A percentile compares a stretch with the other conserved stretches of the same genome.
Evolutionary conservation across 2,113 vertebrate species (phyloP).

Genomic region (Globicephala melas): DNA sequence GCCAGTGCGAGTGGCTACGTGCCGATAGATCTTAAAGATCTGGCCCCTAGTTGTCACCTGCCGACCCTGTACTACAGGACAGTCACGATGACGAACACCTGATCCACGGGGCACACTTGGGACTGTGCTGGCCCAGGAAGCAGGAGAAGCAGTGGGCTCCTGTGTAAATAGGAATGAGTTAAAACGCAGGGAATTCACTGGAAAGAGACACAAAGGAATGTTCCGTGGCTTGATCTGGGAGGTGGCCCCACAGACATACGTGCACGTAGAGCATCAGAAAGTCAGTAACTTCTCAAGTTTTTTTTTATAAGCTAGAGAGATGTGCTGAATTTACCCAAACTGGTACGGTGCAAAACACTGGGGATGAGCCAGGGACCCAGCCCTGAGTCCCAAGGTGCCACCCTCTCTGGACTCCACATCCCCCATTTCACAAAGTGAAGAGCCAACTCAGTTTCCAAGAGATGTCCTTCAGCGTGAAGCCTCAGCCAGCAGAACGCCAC

Average conservation of each 20-base stretch:
- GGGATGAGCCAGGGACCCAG: background rate
- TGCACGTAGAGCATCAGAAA: fast-evolving
- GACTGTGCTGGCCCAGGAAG: too few relatives aligned
- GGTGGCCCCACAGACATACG: fast-evolving
- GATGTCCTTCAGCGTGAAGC: fast-evolving
- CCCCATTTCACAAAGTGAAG: too few relatives aligned
- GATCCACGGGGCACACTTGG: fast-evolving
- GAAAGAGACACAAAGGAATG: background rate
- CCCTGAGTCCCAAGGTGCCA: fast-evolving
- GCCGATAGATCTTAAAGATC: too few relatives aligned
- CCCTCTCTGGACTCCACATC: fast-evolving
- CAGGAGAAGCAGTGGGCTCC: fast-evolving
- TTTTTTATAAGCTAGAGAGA: background rate
- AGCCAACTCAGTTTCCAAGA: background rate
- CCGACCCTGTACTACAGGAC: fast-evolving
- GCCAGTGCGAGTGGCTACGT: fast-evolving
- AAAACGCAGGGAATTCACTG: fast-evolving
- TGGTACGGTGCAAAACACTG: fast-evolving
- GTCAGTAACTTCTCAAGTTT: fast-evolving
- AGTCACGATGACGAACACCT: fast-evolving
- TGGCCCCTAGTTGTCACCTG: too few relatives aligned
- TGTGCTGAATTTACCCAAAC: background rate
- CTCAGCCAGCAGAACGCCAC: fast-evolving
- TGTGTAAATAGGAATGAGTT: fast-evolving
- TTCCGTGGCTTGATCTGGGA: background rate